These are phyloP conservation scores for Apodemus sylvaticus DNA, from an alignment of 2,113 vertebrate genomes.

Conservation along the genomic window DNA sequence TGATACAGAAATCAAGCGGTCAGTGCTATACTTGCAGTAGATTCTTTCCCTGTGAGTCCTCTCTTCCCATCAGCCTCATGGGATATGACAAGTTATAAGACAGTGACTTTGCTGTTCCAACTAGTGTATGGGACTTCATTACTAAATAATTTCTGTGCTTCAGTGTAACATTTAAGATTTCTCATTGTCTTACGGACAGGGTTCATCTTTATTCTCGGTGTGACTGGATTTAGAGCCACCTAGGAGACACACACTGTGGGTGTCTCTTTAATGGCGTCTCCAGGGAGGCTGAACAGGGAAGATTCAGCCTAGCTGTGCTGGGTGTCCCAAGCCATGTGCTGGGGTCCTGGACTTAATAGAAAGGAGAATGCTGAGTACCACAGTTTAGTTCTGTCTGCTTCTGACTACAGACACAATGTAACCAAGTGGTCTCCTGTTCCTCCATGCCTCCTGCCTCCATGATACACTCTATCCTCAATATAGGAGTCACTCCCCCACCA, in stretches of 20 bases:
- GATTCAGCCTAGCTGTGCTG: not conserved
- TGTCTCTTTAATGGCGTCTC: not conserved
- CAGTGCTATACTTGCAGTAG: not conserved
- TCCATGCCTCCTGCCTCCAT: not conserved
- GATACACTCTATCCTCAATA: not conserved
- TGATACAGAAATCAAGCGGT: not conserved
- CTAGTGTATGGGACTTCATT: not conserved
- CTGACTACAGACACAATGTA: not conserved
- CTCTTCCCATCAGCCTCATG: not conserved
- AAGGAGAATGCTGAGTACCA: not conserved
- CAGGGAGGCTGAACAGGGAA: not conserved
- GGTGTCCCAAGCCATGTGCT: not conserved
- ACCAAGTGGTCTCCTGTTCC: not conserved
- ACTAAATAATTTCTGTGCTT: not conserved
- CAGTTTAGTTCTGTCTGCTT: not conserved
- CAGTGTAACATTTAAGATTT: not conserved
- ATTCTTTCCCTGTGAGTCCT: not conserved
- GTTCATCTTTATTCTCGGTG: not conserved
- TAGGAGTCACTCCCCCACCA: no score
- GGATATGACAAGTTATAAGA: not conserved
- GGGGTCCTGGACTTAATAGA: not conserved
- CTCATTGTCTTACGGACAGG: not conserved
- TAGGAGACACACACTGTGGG: not conserved
- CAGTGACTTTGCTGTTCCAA: not conserved
- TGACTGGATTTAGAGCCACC: not conserved